A percentile compares a stretch with the other conserved stretches of the same genome.
These are phyloP conservation scores for Vespertilio murinus DNA, from an alignment of 2,797 vertebrate genomes.

Conservation along the genomic window DNA sequence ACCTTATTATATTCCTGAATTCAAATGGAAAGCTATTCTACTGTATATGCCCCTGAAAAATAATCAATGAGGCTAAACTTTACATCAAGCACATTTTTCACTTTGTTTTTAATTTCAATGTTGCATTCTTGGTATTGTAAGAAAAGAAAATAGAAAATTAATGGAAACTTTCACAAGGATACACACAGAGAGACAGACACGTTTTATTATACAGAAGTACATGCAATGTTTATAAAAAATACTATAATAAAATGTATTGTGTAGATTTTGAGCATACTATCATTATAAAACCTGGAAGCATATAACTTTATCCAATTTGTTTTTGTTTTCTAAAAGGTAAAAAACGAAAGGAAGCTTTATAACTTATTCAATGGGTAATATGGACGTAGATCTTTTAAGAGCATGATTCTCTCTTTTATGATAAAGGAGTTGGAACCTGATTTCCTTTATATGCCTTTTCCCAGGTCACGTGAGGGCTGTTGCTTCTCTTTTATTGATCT, in stretches of 20 bases:
- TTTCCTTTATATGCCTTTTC: neutral
- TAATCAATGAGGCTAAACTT: constrained; percentile 43
- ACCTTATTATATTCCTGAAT: neutral
- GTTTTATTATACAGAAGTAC: neutral
- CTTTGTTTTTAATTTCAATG: constrained; percentile 39
- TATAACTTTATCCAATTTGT: neutral
- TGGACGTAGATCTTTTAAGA: neutral
- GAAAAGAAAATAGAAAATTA: constrained; percentile 58
- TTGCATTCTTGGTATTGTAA: constrained; percentile 25
- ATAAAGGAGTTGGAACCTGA: neutral
- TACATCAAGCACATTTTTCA: constrained; percentile 41
- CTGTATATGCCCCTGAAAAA: constrained; percentile 7
- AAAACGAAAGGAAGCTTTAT: neutral
- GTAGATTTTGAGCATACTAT: neutral
- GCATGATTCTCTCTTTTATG: neutral
- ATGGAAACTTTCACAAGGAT: neutral
- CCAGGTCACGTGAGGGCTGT: neutral
- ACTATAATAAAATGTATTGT: neutral
- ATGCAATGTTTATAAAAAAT: neutral
- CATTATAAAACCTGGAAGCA: neutral
- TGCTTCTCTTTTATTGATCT: neutral
- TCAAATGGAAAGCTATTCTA: constrained; percentile 58
- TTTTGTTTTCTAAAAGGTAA: neutral
- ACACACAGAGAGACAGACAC: neutral
- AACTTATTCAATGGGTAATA: neutral